A percentile compares a stretch with the other conserved stretches of the same genome.
Evolutionary conservation across 2,797 vertebrate genomes (phyloP).

Genomic region (Fratercula arctica): DNA sequence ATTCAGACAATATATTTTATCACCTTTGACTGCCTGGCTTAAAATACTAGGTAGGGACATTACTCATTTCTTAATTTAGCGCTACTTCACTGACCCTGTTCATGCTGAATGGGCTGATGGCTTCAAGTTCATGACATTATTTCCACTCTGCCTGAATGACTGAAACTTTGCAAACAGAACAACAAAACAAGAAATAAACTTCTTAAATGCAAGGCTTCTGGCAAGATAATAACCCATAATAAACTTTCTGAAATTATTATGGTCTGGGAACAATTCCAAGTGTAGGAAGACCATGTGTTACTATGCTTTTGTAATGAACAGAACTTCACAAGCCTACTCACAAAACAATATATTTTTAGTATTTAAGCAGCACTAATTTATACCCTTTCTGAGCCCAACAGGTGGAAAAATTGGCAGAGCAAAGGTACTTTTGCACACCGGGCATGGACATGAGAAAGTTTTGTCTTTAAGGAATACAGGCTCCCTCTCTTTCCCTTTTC

Average conservation of each 20-base stretch:
- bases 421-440: accelerated
- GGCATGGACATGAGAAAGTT: background rate
- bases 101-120: background rate
- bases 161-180: background rate
- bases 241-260: background rate
- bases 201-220: background rate
- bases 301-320: background rate
- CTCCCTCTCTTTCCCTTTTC: background rate
- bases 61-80: background rate
- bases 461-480: background rate
- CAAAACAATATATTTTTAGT: background rate
- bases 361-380: background rate
- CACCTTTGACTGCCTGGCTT: background rate
- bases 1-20: background rate
- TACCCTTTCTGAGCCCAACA: background rate
- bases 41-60: background rate
- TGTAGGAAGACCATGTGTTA: background rate
- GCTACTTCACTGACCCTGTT: background rate
- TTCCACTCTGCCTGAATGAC: background rate
- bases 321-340: background rate
- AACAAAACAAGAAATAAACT: background rate
- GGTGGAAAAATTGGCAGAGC: background rate
- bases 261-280: background rate
- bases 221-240: background rate
- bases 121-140: background rate